Evolutionary conservation across 2,113 vertebrate species (phyloP).

Genomic region (Formicarius rufipectus): DNA sequence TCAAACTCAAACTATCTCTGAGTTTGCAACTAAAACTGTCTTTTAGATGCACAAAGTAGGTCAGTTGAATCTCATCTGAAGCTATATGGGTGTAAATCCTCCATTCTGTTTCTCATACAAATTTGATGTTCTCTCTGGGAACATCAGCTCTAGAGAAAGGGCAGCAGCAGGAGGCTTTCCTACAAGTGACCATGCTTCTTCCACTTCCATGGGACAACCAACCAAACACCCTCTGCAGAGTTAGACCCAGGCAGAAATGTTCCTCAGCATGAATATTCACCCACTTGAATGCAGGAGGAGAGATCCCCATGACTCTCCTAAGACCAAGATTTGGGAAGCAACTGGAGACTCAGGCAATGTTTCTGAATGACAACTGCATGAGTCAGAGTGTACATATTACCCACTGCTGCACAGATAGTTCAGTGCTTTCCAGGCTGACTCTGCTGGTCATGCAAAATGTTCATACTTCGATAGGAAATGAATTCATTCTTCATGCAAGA

Average conservation of each 20-base stretch:
- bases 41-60: background rate
- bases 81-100: background rate
- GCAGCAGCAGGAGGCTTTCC: background rate
- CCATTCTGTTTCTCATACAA: background rate
- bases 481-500: background rate
- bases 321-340: background rate
- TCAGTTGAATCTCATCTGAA: background rate
- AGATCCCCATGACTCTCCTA: background rate
- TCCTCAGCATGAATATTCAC: background rate
- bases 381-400: background rate
- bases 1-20: background rate
- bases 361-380: background rate
- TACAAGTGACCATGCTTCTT: background rate
- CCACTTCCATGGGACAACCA: background rate
- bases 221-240: background rate
- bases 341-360: background rate
- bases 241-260: background rate
- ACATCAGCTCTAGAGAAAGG: background rate
- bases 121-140: background rate
- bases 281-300: background rate
- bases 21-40: background rate
- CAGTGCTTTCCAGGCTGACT: background rate
- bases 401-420: background rate
- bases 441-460: background rate
- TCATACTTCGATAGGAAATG: background rate